These are phyloP conservation scores for Octodonta nipae DNA, from an alignment of 2,888 invertebrate genomes.

Conservation along the genomic window DNA sequence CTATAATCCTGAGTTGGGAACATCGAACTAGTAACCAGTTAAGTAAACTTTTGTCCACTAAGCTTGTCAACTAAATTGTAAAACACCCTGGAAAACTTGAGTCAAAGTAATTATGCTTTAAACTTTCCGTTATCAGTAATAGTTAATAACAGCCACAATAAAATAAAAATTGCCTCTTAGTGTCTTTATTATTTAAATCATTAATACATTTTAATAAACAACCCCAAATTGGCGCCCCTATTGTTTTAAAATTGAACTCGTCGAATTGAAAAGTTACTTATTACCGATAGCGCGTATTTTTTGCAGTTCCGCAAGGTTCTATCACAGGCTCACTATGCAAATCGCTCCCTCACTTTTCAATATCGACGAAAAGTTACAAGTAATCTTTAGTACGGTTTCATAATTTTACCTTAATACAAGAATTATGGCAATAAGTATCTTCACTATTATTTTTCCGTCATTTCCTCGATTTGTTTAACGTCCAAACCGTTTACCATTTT, in stretches of 20 bases:
- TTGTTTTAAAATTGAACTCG: not conserved
- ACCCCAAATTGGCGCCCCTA: no score
- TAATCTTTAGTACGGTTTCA: conserved; percentile 12
- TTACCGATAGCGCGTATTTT: not conserved
- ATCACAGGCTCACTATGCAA: conserved; percentile 16
- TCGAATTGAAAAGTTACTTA: not conserved
- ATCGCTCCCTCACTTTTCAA: conserved; percentile 5
- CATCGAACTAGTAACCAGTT: no score
- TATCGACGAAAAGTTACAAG: conserved; percentile 5
- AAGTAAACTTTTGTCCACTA: no score
- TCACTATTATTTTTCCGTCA: conserved; percentile 28
- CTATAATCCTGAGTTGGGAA: no score
- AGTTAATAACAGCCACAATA: no score
- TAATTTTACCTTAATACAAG: conserved; percentile 2
- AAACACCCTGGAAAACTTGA: no score
- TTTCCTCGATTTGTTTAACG: conserved; percentile 50
- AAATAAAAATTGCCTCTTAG: no score
- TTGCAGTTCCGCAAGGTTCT: conserved; percentile 13
- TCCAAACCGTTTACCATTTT: conserved; percentile 94
- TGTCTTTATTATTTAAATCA: no score
- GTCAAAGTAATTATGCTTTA: no score
- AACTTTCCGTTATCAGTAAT: no score
- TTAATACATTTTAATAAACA: no score
- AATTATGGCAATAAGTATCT: conserved; percentile 2
- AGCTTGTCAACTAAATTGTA: no score